Evolutionary conservation across 1,140 invertebrate genomes (phyloP), one percentile per base, ranked within the genome.

Genomic region (Diachasmimorpha longicaudata): DNA sequence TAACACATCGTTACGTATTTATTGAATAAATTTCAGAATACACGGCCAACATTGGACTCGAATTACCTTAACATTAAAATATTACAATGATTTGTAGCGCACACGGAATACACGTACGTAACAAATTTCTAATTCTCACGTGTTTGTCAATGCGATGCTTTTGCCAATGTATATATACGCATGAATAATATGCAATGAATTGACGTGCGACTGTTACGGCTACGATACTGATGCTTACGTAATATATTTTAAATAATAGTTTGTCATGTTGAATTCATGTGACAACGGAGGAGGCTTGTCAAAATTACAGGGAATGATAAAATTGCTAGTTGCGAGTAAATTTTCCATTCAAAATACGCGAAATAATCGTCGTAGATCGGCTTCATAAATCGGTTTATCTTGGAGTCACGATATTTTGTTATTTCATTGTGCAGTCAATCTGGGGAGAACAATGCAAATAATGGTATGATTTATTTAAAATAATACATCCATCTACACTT

Each of bases 1-100:
- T 16, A 52, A 19, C 48, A 52, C 19, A 52, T 10, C 14, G 48
- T 52, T 52, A 52, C 48, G 48, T 52, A 48, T 52, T 23, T 31
- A 55, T 71, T 48, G 70, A 71, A 46, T 71, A 23, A 23, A 48
- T 70, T 23, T 42, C 37, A 9, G 48, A 16, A 16, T 52, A 52
- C 16, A 6, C 1, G 2, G 16, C 13, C 16, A 23, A 25, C 16
- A 5, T 9, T 21, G 19, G 52, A 46, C 6, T 52, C 48, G 16
- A 52, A 52, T 52, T 52, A 52, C 48, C 46, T 48, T 37, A 37
- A 58, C 46, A 73, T 73, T 72, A 73, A 66, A 73, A 73, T 73
- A 66, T 63, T 63, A 39, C 36, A 73, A 63, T 73, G 36, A 63
- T 73, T 63, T 55, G 23, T 55, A 25, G 25, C 25, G 55, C 55